Base-by-base conservation (phyloP, 2,113 vertebrate species). In the Xenopus laevis region DNA sequence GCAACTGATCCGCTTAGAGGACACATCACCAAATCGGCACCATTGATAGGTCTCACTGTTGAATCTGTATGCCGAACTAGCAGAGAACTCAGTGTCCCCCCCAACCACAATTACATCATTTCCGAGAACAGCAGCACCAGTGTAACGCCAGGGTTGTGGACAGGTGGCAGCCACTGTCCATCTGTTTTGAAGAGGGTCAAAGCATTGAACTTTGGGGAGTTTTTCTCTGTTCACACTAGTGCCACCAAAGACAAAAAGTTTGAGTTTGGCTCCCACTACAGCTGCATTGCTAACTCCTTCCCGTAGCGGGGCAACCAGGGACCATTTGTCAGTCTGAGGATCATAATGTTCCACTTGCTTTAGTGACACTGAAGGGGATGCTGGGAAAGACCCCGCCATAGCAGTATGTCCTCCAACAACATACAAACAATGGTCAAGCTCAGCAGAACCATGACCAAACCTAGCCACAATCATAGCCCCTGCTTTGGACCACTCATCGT, bases 341-440 rank as follows among this genome's bases (percentile, higher is more conserved):
- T 93, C 91, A 61, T 93, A 94, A 80, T 93, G 93, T 23, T 94
- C 93, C 44, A 94, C 93, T 79, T 94, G 93, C 66, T 94, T 94
- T 17, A 94, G 88, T 0, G 92, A 93, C 66, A 93, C 92, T 0
- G 92, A 94, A 0, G 92, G 92, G 13, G 92, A 94, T 13, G 92
- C 92, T 0, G 92, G 92, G 78, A 93, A 93, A 3, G 92, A 91
- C 15, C 91, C 91, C 0, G 89, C 83, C 0, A 89, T 84, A 2
- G 93, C 92, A 0, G 93, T 94, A 83, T 94, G 93, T 23, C 93
- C 93, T 13, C 93, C 93, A 16, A 94, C 91, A 0, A 92, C 93
- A 3, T 88, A 94, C 20, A 94, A 80, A 45, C 85, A 84, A 71
- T 91, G 89, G 80, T 91, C 91, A 0, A 94, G 85, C 78, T 94